Percentiles rank a stretch among this genome's conserved stretches.
Evolutionary conservation across 2,113 vertebrate species (phyloP).

Genomic region (Anguilla japonica): DNA sequence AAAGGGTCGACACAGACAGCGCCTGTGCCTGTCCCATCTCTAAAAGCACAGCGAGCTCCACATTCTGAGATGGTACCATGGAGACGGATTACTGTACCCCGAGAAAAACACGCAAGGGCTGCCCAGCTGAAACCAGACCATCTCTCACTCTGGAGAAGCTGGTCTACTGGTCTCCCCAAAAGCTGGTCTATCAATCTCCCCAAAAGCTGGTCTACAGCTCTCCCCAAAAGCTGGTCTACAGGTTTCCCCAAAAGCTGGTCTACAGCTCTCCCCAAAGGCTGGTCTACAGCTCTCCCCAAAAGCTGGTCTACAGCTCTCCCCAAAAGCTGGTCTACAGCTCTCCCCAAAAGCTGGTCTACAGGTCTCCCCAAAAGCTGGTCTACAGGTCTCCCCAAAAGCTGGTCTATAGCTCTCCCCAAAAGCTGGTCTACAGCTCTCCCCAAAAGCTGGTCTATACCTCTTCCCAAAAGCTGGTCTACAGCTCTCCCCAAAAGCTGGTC

Average conservation of each 20-base stretch:
- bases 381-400: no score
- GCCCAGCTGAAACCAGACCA: slow-evolving; percentile 4
- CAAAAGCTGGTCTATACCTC: not conserved
- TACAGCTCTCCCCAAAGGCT: no score
- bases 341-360: no score
- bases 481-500: not conserved
- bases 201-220: no score
- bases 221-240: no score
- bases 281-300: no score
- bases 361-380: no score
- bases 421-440: no score
- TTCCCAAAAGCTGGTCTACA: not conserved
- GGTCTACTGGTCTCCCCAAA: not conserved
- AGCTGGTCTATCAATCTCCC: not conserved
- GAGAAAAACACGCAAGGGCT: not conserved
- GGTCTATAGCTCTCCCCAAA: no score
- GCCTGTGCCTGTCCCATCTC: slow-evolving; percentile 10
- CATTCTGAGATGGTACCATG: not conserved
- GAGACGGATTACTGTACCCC: not conserved
- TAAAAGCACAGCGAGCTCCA: not conserved
- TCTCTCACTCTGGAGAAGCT: not conserved
- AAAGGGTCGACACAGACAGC: slow-evolving; percentile 37
- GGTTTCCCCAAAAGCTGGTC: no score
- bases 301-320: no score
- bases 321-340: no score